phyloP scores from a whole-genome alignment of 2,888 invertebrate genomes.

The Drosophila niveifrons region DNA sequence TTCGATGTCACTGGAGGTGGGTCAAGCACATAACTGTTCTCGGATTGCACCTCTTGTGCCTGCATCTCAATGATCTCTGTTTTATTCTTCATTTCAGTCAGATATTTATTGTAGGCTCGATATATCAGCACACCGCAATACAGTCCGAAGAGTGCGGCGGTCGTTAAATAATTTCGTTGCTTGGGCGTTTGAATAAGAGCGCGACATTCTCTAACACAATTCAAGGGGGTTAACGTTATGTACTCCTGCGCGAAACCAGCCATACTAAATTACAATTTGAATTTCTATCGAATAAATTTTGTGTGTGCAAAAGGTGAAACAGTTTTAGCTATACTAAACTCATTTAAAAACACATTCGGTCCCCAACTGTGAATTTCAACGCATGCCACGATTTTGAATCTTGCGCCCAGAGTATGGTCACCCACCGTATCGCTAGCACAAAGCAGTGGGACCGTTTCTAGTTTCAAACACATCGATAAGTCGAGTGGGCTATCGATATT shows the following conservation, averaged over 20 bases:
- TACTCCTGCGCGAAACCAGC: slow-evolving; percentile 21
- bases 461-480: neutral
- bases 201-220: slow-evolving; percentile 33
- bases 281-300: slow-evolving; percentile 1
- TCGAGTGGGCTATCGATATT: slow-evolving; percentile 14
- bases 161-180: slow-evolving; percentile 26
- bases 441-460: too few relatives aligned
- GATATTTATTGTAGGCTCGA: slow-evolving; percentile 33
- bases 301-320: neutral
- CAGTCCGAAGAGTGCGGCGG: slow-evolving; percentile 29
- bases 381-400: neutral
- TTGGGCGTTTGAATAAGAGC: slow-evolving; percentile 20
- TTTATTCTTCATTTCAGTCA: neutral
- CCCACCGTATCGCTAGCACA: neutral
- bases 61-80: neutral
- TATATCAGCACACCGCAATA: slow-evolving; percentile 47
- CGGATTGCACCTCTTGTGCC: slow-evolving; percentile 12
- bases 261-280: slow-evolving; percentile 21
- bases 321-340: neutral
- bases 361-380: neutral
- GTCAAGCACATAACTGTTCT: slow-evolving; percentile 10
- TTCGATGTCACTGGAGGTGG: slow-evolving; percentile 3
- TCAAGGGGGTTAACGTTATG: slow-evolving; percentile 33
- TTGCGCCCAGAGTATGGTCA: neutral
- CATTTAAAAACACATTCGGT: neutral